Evolutionary conservation across 2,888 invertebrate species (phyloP).

Genomic region (Scotopteryx bipunctaria): DNA sequence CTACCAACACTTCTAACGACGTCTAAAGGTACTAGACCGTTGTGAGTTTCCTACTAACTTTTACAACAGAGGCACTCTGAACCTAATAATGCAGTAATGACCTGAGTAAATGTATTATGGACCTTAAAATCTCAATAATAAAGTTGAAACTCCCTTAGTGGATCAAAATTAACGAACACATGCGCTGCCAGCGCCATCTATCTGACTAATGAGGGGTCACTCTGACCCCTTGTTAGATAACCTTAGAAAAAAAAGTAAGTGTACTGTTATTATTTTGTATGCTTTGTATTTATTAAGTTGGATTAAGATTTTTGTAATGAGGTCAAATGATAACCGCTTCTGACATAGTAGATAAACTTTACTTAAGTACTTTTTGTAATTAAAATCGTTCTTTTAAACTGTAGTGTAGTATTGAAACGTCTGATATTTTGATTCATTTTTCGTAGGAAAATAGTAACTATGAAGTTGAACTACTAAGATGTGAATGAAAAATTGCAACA

Average conservation of each 20-base stretch:
- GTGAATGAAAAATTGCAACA: too few species aligned
- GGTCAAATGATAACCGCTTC: conserved; percentile 3
- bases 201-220: conserved; percentile 52
- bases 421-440: too few species aligned
- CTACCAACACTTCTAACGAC: too few species aligned
- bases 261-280: not conserved
- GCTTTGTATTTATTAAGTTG: too few species aligned
- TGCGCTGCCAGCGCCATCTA: conserved; percentile 55
- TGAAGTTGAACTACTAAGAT: too few species aligned
- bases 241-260: conserved; percentile 31
- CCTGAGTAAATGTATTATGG: conserved; percentile 19
- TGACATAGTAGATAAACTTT: not conserved
- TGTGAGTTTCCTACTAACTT: conserved; percentile 14
- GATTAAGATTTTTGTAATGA: conserved; percentile 4
- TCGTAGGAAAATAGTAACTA: too few species aligned
- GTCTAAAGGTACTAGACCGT: not conserved
- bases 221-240: conserved; percentile 41
- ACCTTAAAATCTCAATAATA: conserved; percentile 36
- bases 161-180: conserved; percentile 60
- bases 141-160: conserved; percentile 52
- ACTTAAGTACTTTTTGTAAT: too few species aligned
- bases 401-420: too few species aligned
- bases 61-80: conserved; percentile 16
- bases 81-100: conserved; percentile 26
- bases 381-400: too few species aligned